A percentile compares a stretch with the other conserved stretches of the same genome.
Conservation (phyloP, 2,113 vertebrate species). For the Apeltes quadracus region DNA sequence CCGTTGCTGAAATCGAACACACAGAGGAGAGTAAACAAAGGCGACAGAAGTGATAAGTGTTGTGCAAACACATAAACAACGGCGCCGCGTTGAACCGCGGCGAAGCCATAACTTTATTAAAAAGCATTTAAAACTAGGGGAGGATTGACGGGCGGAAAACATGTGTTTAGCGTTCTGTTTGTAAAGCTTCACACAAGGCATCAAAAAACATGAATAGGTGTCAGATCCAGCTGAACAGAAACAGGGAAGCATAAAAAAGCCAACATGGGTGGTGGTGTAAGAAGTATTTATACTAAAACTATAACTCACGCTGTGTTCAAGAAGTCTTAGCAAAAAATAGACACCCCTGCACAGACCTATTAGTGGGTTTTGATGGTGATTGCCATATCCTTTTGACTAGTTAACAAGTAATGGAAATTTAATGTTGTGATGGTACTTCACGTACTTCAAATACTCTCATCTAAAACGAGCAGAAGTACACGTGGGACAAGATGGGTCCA, state of each 20-base stretch:
- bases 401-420: not conserved
- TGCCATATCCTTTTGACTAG: not conserved
- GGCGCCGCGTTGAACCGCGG: conserved; percentile 59
- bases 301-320: not conserved
- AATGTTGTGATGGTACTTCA: not conserved
- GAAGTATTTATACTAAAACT: not conserved
- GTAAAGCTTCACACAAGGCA: conserved; percentile 29
- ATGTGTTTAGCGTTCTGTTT: conserved; percentile 31
- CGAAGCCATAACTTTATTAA: conserved; percentile 74
- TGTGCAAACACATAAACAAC: conserved; percentile 85
- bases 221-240: conserved; percentile 6
- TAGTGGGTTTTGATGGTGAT: not conserved
- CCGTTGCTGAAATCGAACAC: conserved; percentile 81
- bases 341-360: not conserved
- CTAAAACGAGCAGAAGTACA: not conserved
- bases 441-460: not conserved
- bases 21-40: conserved; percentile 81
- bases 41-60: conserved; percentile 83
- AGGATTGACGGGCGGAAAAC: conserved; percentile 43
- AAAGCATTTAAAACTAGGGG: conserved; percentile 62
- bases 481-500: not conserved
- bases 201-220: conserved; percentile 23
- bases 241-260: conserved; percentile 8
- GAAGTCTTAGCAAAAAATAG: not conserved
- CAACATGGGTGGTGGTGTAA: not conserved